Base-by-base conservation (phyloP, 2,888 invertebrate genomes). In the Entomobrya multifasciata region DNA sequence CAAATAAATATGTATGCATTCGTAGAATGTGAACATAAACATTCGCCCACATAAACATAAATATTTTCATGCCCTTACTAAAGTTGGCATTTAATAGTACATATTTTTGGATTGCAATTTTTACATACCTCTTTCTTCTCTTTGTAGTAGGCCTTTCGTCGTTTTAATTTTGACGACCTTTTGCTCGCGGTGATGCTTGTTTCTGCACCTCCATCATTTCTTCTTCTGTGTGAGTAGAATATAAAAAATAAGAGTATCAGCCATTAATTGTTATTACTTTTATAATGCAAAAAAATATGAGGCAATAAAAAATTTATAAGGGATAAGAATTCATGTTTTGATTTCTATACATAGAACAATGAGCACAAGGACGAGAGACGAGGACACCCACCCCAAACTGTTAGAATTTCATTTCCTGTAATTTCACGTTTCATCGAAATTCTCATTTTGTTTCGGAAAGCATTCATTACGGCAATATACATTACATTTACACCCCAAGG, bases 61-160 rank as follows among this genome's bases (percentile, higher is more conserved):
- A n/a, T n/a, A n/a, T n/a, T n/a, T n/a, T n/a, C n/a, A n/a, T n/a
- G n/a, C n/a, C n/a, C n/a, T n/a, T n/a, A n/a, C n/a, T n/a, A n/a
- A n/a, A n/a, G n/a, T n/a, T n/a, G n/a, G n/a, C n/a, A n/a, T n/a
- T 36, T 55, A 22, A 30, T 30, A 30, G 22, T n/a, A 30, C 27
- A 15, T 60, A 17, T 36, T 65, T 11, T 44, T 49, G n/a, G n/a
- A n/a, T n/a, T n/a, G n/a, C n/a, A 27, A 1, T 41, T 72, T 41
- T 72, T 72, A 3, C 27, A 27, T 87, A 89, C 89, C 90, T 90
- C 90, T 88, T 89, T 90, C 88, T 89, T 90, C 49, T 90, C 90
- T 47, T 88, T 87, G 84, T 90, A 90, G 88, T 90, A 90, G 22
- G 90, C 90, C 77, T 90, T 90, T 20, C 90, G 89, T 67, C 90